Evolutionary conservation across 2,113 vertebrate genomes (phyloP).

Genomic region (Larimichthys crocea): DNA sequence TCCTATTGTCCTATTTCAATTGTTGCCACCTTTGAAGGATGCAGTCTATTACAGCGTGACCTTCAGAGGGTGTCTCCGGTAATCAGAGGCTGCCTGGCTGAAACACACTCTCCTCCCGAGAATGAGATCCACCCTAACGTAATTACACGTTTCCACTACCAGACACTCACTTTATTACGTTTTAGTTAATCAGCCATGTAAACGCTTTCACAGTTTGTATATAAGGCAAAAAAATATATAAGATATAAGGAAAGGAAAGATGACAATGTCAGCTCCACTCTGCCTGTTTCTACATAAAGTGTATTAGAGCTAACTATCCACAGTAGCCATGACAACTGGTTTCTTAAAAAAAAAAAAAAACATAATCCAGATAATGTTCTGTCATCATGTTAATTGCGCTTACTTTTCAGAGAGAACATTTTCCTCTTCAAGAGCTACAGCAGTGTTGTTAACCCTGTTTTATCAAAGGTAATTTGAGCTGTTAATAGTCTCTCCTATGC

Average conservation of each 20-base stretch:
- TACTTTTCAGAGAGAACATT: neutral
- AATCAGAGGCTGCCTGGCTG: conserved; percentile 2
- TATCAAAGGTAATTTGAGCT: neutral
- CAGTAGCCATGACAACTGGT: neutral
- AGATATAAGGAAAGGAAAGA: neutral
- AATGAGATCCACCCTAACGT: conserved; percentile 3
- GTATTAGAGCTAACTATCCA: too few relatives aligned
- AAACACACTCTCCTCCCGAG: neutral
- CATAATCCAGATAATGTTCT: neutral
- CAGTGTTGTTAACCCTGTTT: neutral
- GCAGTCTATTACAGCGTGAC: conserved; percentile 17
- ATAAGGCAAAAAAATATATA: neutral
- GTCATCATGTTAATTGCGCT: neutral
- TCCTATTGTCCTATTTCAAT: neutral
- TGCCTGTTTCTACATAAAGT: neutral
- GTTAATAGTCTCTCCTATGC: neutral
- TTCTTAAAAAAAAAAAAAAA: neutral
- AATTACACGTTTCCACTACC: neutral
- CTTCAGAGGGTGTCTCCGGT: conserved; percentile 17
- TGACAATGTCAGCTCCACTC: neutral
- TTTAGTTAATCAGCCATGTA: neutral
- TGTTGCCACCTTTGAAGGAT: conserved; percentile 2
- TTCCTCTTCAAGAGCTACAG: neutral
- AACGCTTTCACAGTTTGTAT: neutral
- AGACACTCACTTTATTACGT: neutral